Base-by-base conservation (phyloP, 2,888 invertebrate species). In the Dynastes hyllus region DNA sequence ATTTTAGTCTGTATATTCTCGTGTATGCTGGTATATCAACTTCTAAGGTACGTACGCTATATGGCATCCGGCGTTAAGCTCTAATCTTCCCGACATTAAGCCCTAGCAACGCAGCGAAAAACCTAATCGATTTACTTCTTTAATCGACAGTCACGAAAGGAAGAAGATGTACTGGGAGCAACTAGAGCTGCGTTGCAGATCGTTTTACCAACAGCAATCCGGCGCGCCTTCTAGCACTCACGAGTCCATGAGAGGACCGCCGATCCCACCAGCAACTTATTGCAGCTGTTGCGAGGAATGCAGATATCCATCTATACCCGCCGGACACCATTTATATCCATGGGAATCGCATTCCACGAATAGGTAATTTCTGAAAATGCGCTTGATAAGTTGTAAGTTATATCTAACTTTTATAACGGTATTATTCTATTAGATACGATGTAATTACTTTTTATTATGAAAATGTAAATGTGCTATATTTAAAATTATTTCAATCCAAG, bases 141-240 rank as follows among this genome's bases (percentile, higher is more conserved):
- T 61, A 77, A 79, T 81, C 87, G 89, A 2, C 86, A 96, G 96
- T 83, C 97, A 97, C 87, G 97, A 97, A 89, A 94, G 96, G 81
- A 97, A 97, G 90, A 97, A 97, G 90, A 96, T 96, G 94, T 97
- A 97, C 88, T 97, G 97, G 97, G 96, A 96, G 85, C 96, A 97
- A 89, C 87, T 97, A 88, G 97, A 97, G 87, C 88, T 96, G 76
- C 91, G 96, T 78, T 95, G 97, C 87, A 91, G 96, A 80, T 95
- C 96, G 0, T 88, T 97, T 79, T 96, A 96, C 85, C 91, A 92
- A 61, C 91, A 92, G 84, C 92, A 91, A 50, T 84, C 84, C 16
- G 89, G 83, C 11, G 85, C 87, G 3, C 85, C 87, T 16, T 75
- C 82, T 29, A 89, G 88, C 80, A 86, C 87, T 22, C 88, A 88